These are phyloP conservation scores for Venustaconcha ellipsiformis DNA, from an alignment of 1,140 invertebrate species.

Conservation along the genomic window DNA sequence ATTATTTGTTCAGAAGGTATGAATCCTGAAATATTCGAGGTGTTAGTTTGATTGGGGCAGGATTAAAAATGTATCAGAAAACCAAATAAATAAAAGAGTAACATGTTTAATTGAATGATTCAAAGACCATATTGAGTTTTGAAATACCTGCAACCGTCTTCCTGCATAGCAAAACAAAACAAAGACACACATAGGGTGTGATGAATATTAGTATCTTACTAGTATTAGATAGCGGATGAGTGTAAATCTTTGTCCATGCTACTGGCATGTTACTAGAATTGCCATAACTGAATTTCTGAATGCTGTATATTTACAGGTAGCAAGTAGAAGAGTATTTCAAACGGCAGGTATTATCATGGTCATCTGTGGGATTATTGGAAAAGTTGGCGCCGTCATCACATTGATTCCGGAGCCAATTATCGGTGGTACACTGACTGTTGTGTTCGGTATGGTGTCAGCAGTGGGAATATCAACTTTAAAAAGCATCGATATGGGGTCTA, in stretches of 20 bases:
- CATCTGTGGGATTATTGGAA: constrained; percentile 75
- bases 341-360: constrained; percentile 84
- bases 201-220: neutral
- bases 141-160: neutral
- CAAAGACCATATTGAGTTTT: no score
- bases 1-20: no score
- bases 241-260: neutral
- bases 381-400: constrained; percentile 84
- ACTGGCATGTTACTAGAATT: neutral
- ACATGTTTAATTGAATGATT: no score
- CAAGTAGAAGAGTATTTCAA: constrained; percentile 69
- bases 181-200: neutral
- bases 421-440: constrained; percentile 80
- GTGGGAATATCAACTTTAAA: constrained; percentile 80
- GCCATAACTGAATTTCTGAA: neutral
- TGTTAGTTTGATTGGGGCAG: no score
- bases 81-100: no score
- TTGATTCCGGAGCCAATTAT: constrained; percentile 76
- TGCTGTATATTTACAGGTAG: constrained; percentile 36
- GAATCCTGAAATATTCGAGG: no score
- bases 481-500: constrained; percentile 84
- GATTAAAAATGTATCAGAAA: no score
- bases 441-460: constrained; percentile 77
- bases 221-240: neutral
- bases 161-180: neutral